A percentile compares a stretch with the other conserved stretches of the same genome.
phyloP scores from a whole-genome alignment of 2,888 invertebrate species.

The Tuta absoluta region DNA sequence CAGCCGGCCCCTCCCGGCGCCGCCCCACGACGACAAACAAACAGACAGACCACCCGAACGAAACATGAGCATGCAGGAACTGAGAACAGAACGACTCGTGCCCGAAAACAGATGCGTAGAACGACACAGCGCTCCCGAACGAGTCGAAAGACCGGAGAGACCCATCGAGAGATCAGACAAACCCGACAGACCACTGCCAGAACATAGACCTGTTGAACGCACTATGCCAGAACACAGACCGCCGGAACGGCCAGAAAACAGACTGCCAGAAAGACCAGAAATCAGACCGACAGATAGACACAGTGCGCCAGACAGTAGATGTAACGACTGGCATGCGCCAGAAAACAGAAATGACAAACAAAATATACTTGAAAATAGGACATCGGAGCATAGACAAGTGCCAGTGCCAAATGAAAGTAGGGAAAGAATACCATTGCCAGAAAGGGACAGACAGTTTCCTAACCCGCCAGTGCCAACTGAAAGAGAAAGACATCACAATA shows the following conservation, averaged over 20 bases:
- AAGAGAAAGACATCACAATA: slow-evolving; percentile 33
- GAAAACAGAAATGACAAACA: slow-evolving; percentile 33
- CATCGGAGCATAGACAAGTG: slow-evolving; percentile 34
- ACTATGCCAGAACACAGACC: slow-evolving; percentile 21
- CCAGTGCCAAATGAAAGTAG: slow-evolving; percentile 25
- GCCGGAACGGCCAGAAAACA: slow-evolving; percentile 20
- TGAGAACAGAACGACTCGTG: not conserved
- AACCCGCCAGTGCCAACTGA: slow-evolving; percentile 31
- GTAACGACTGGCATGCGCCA: slow-evolving; percentile 29
- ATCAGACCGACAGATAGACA: slow-evolving; percentile 35
- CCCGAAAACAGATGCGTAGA: not conserved
- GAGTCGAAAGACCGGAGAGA: not conserved
- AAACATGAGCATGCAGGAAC: slow-evolving; percentile 4
- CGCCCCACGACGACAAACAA: slow-evolving; percentile 57
- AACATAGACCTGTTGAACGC: slow-evolving; percentile 18
- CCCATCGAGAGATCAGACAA: not conserved
- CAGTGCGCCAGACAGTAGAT: slow-evolving; percentile 32
- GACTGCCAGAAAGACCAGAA: slow-evolving; percentile 26
- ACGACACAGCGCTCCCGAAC: slow-evolving; percentile 15
- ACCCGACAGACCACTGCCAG: slow-evolving; percentile 12
- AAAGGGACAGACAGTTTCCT: slow-evolving; percentile 32
- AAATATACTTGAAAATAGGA: slow-evolving; percentile 35
- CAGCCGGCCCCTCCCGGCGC: slow-evolving; percentile 70
- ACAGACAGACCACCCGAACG: slow-evolving; percentile 29
- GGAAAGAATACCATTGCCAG: slow-evolving; percentile 31